Conservation (phyloP, 1,140 invertebrate species). For the Drosophila lacertosa region DNA sequence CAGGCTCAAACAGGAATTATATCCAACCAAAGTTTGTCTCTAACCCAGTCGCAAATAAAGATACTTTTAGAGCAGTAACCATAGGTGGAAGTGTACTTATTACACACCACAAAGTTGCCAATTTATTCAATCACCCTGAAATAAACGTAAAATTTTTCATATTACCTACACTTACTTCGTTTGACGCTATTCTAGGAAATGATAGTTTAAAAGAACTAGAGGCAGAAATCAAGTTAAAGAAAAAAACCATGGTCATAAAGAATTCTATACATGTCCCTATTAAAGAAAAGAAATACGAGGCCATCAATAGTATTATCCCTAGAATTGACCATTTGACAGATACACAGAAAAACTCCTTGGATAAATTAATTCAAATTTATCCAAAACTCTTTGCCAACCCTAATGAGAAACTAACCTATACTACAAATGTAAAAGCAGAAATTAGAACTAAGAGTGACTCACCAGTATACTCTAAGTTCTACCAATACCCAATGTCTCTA, state of each 20-base stretch:
- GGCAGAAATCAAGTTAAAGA: constrained; percentile 24
- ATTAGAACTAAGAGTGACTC: no score
- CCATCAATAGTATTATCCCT: constrained; percentile 36
- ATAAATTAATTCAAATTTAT: constrained; percentile 1
- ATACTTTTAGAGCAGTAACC: no score
- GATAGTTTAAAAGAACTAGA: constrained; percentile 18
- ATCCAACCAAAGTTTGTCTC: constrained; percentile 16
- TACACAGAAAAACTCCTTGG: constrained; percentile 6
- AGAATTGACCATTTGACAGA: constrained; percentile 8
- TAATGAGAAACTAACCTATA: no score
- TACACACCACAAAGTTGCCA: no score
- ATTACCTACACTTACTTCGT: constrained; percentile 14
- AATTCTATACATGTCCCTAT: background rate
- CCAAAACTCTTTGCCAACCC: constrained; percentile 17
- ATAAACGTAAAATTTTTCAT: no score
- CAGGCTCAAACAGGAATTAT: constrained; percentile 45
- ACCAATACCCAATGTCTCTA: constrained; percentile 15
- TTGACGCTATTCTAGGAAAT: no score
- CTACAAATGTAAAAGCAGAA: no score
- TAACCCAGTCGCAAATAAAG: background rate
- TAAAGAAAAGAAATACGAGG: constrained; percentile 23
- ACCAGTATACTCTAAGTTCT: no score
- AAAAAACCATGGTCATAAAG: background rate
- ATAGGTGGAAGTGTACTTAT: no score
- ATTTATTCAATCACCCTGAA: no score